Base-by-base conservation (phyloP, 2,113 vertebrate genomes). In the Phrynosoma platyrhinos region DNA sequence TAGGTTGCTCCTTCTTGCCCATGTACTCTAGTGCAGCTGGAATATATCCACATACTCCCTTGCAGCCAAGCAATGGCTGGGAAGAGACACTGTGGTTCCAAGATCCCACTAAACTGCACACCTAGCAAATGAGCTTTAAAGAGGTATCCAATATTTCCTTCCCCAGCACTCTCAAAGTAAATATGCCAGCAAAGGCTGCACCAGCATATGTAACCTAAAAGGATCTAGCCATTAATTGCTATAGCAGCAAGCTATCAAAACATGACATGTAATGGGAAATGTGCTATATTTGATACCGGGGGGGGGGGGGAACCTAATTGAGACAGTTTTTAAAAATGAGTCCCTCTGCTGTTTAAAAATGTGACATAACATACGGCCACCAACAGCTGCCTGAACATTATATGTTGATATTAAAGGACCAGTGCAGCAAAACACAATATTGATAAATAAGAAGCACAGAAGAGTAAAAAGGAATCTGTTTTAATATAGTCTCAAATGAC, bases 361-460 rank as follows among this genome's bases (percentile, higher is more conserved):
- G 32, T 76, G 25, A 91, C 80, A 20, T 47, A 87, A 87, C 64
- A 42, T 90, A 88, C 62, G 23, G 69, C 87, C 72, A 92, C 86
- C n/a, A 87, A 88, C 6, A 90, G 66, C 3, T 92, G 4, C 85
- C 91, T 71, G 58, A 89, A 91, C 62, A 64, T 88, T 52, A 53
- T 47, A 69, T 21, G 18, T 40, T 85, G 89, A 7, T 77, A 75
- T 88, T 90, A 91, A 21, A 71, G 14, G 85, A 88, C n/a, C 82
- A 79, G 58, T 87, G 79, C 87, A 90, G 80, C 71, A 92, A 93
- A 92, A 71, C 53, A 88, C 93, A 74, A 84, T 75, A 87, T 91
- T 86, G 68, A 16, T 53, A 78, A 82, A 89, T 42, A 90, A 93
- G 6, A 89, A 93, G 6, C 47, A 53, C n/a, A 91, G 30, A 53